Evolutionary conservation across 1,140 invertebrate species (phyloP), one percentile per base, ranked within the genome.

Genomic region (Drosophila trapezifrons): DNA sequence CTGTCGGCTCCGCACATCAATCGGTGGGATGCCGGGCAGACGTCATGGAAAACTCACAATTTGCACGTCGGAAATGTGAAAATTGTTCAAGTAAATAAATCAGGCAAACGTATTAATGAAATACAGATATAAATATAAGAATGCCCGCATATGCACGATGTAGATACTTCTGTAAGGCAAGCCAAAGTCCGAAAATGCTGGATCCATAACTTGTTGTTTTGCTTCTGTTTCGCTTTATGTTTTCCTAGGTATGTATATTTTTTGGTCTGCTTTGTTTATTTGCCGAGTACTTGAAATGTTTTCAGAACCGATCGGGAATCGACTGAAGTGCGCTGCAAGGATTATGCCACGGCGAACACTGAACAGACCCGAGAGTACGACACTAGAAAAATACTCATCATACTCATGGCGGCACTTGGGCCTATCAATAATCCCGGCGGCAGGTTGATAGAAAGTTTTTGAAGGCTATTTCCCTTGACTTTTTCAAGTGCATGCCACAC

Each of bases 61-160:
- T 67, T 51, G 73, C 72, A 76, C 47, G 32, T 76, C 38, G 59
- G 40, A 82, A 78, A 76, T 79, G 69, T 79, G 80, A 84, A 84
- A 78, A 83, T 90, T 70, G 49, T 64, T 78, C 58, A 57, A 74
- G 80, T 83, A 90, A 89, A 87, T 90, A 87, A 90, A 90, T 78
- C 60, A 77, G 52, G 38, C 49, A 59, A 65, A 47, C 76, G 66
- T 70, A 54, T 74, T 74, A 84, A 58, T 84, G 71, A 86, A 65
- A 67, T 62, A 65, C 76, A 58, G 45, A 71, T 65, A 69, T 80
- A 72, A 38, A 70, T 35, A 71, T 35, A 46, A 25, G 22, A 29
- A n/a, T 47, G 20, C 38, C 8, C 13, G 20, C 15, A n/a, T n/a
- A n/a, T n/a, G n/a, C n/a, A n/a, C n/a, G n/a, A 20, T 17, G 29